These are phyloP conservation scores for Drosophila colorata DNA, from an alignment of 2,888 invertebrate species.

Conservation along the genomic window DNA sequence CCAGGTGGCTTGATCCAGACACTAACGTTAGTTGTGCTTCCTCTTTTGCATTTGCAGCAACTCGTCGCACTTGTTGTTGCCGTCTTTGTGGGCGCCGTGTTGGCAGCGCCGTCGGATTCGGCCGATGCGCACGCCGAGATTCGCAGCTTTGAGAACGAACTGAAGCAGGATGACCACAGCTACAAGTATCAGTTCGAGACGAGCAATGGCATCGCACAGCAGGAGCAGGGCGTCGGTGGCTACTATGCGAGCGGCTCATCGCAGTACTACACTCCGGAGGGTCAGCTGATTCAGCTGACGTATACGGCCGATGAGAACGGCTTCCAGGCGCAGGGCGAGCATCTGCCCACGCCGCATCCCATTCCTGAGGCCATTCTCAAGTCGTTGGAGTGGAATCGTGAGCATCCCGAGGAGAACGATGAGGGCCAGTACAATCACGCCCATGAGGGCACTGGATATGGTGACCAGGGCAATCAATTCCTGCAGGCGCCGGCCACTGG, in stretches of 20 bases:
- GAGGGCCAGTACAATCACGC: slow-evolving; percentile 64
- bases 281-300: slow-evolving; percentile 82
- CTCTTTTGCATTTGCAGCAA: slow-evolving; percentile 57
- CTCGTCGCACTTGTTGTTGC: slow-evolving; percentile 57
- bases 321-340: slow-evolving; percentile 85
- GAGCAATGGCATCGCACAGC: slow-evolving; percentile 87
- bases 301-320: slow-evolving; percentile 88
- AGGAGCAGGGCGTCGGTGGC: slow-evolving; percentile 87
- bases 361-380: slow-evolving; percentile 79
- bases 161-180: slow-evolving; percentile 82
- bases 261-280: slow-evolving; percentile 86
- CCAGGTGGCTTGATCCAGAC: not conserved
- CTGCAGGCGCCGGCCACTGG: slow-evolving; percentile 52
- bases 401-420: slow-evolving; percentile 77
- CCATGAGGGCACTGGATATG: slow-evolving; percentile 22
- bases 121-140: slow-evolving; percentile 76
- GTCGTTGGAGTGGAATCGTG: slow-evolving; percentile 74
- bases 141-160: slow-evolving; percentile 84
- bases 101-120: slow-evolving; percentile 64
- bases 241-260: slow-evolving; percentile 86
- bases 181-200: slow-evolving; percentile 86
- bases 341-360: slow-evolving; percentile 82
- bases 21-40: slow-evolving; percentile 4
- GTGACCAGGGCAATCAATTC: slow-evolving; percentile 57
- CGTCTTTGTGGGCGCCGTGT: slow-evolving; percentile 32